Base-by-base conservation (phyloP, 2,888 invertebrate genomes). In the Latheticus oryzae region DNA sequence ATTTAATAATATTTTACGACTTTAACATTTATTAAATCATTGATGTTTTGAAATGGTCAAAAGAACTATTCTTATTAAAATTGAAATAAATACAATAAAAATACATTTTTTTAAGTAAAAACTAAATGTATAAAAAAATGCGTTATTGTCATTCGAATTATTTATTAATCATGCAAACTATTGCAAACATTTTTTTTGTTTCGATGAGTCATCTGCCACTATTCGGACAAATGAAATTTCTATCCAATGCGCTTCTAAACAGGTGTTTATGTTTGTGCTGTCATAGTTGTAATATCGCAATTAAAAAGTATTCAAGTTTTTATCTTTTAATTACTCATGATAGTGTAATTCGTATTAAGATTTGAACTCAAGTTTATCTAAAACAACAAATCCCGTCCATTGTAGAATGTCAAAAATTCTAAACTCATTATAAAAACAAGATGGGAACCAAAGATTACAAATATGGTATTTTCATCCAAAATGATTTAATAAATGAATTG, bases 391-490 rank as follows among this genome's bases (percentile, higher is more conserved):
- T 42, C 37, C 50, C 30, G 50, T 50, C 38, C 50, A 28, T 1
- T 12, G n/a, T n/a, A 47, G 35, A 23, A 47, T 50, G 50, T 38
- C 13, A 17, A 50, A 17, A 38, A 28, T 11, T 5, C 2, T 12
- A 5, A 26, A 48, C 7, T 24, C 26, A 0, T 28, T 11, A 13
- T 32, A 12, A 28, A 23, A 45, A 8, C 35, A 48, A 26, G 13
- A 62, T 62, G 62, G 42, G 23, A 24, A 45, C 69, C 3, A 72
- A 66, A 60, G 69, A 71, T 28, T 65, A 58, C 43, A 61, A 64
- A 40, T 74, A 69, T 63, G 75, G 72, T 19, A 71, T 76, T 51
- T 70, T 75, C 16, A 65, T 63, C 5, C 52, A 66, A 15, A 76
- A 76, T 58, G 71, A 66, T 11, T 37, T 76, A 37, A 48, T 75